Percentiles rank a stretch among this genome's conserved stretches.
These are phyloP conservation scores for Habrosyne pyritoides DNA, from an alignment of 2,888 invertebrate species.

Conservation along the genomic window DNA sequence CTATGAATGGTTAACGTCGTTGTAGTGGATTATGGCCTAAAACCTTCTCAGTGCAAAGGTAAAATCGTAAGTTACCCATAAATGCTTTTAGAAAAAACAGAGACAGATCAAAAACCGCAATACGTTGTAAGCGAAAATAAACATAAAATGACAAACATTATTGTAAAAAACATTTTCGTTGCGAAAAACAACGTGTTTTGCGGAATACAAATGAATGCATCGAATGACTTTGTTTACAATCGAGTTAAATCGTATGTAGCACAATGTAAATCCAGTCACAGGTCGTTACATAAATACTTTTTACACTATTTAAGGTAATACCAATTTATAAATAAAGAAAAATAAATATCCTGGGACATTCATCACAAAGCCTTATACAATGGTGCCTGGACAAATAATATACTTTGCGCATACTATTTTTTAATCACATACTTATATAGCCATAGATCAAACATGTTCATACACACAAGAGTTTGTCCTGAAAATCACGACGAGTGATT, in stretches of 20 bases:
- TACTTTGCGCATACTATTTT: too few relatives aligned
- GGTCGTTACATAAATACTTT: constrained; percentile 12
- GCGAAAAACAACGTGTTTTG: background rate
- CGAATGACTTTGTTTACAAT: constrained; percentile 46
- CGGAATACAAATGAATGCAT: background rate
- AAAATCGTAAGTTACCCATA: too few relatives aligned
- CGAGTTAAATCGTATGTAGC: constrained; percentile 27
- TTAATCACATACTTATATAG: too few relatives aligned
- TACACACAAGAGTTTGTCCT: too few relatives aligned
- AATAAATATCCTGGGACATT: too few relatives aligned
- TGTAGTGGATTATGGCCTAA: too few relatives aligned
- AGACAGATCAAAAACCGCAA: background rate
- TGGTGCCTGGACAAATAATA: too few relatives aligned
- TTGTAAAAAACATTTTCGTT: background rate
- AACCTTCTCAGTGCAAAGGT: too few relatives aligned
- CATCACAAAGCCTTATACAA: too few relatives aligned
- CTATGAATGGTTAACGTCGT: too few relatives aligned
- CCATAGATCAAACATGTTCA: too few relatives aligned
- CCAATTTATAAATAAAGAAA: background rate
- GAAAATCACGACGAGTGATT: too few relatives aligned
- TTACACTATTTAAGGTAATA: background rate
- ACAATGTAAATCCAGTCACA: constrained; percentile 46
- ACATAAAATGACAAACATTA: background rate
- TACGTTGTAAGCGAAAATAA: background rate
- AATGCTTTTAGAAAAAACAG: background rate